Evolutionary conservation across 2,888 invertebrate genomes (phyloP), one percentile per base, ranked within the genome.

Genomic region (Coremacera marginata): DNA sequence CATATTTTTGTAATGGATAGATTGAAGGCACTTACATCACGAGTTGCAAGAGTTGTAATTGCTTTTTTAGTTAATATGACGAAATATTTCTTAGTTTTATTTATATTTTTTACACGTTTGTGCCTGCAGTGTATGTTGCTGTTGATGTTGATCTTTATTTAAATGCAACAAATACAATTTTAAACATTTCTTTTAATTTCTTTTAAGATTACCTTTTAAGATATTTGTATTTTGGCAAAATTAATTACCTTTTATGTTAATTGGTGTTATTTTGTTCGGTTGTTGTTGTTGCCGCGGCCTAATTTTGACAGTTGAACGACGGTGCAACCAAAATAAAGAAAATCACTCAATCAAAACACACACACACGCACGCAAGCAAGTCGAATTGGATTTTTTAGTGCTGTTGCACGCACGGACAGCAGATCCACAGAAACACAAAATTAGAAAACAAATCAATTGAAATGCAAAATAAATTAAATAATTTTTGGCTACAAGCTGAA

Each of bases 281-380:
- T 37, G 37, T 57, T 55, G 5, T 71, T 16, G 51, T 72, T n/a
- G 25, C 44, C 11, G 73, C 65, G 31, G 73, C 63, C 73, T 63
- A 51, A 31, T 73, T 73, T 73, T 73, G 63, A 72, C 72, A 73
- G 73, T 73, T 51, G 31, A 52, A 27, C 27, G 19, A 62, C 16
- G 11, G 19, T 62, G 62, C 62, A 16, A 72, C 22, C 25, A 37
- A 25, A 9, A 52, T 51, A 27, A 31, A 72, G 27, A 31, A 71
- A 44, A 71, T 60, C 55, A 31, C 52, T n/a, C 25, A 57, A n/a
- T 16, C 14, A 73, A 49, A 51, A 67, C 44, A 31, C 52, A 55
- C 52, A 70, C 55, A 72, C 4, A 62, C 62, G 27, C 44, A 62
- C 16, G 22, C 57, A 57, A 9, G 8, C 57, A 27, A 22, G 16